Evolutionary conservation across 2,888 invertebrate species (phyloP), one percentile per base, ranked within the genome.

Genomic region (Steromphala cineraria): DNA sequence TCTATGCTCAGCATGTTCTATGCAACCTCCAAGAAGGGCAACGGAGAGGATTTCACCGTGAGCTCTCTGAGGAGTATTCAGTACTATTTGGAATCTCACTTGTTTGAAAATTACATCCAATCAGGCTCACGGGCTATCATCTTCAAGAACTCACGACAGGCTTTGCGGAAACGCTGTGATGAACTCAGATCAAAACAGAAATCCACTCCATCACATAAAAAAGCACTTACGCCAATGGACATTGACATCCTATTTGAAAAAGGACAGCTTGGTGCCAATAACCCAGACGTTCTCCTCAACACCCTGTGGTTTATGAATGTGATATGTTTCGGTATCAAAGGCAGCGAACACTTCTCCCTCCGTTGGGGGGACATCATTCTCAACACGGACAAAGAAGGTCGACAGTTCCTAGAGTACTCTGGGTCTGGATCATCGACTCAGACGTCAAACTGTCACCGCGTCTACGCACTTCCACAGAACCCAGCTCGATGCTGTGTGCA

Each of bases 301-400:
- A 36, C 71, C 19, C 19, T 71, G 71, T 71, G 71, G 71, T 71
- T 71, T 17, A 71, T 71, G 71, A 71, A 71, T 71, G 71, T 71
- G 17, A 71, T 71, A 36, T 71, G 71, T 40, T 71, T 71, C 19
- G 71, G 71, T 19, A 71, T 71, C 40, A 71, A 71, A 71, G 71
- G 71, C 71, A 71, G 71, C 71, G 71, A 71, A 71, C 71, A 71
- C 36, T 71, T 71, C 40, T 36, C 71, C 36, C 71, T 71, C n/a
- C 40, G 71, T 17, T 71, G 71, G 71, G 71, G 71, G 8, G 71
- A 71, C 19, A 71, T 71, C 71, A 71, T 71, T n/a, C 71, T 71
- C 17, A 71, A 71, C 40, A 71, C 71, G 15, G 71, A 71, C 40
- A 71, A 71, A 36, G 71, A 71, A 19, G 71, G 71, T 17, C 28